A percentile compares a stretch with the other conserved stretches of the same genome.
Conservation (phyloP, 2,797 vertebrate genomes). For the Malurus leucopterus region DNA sequence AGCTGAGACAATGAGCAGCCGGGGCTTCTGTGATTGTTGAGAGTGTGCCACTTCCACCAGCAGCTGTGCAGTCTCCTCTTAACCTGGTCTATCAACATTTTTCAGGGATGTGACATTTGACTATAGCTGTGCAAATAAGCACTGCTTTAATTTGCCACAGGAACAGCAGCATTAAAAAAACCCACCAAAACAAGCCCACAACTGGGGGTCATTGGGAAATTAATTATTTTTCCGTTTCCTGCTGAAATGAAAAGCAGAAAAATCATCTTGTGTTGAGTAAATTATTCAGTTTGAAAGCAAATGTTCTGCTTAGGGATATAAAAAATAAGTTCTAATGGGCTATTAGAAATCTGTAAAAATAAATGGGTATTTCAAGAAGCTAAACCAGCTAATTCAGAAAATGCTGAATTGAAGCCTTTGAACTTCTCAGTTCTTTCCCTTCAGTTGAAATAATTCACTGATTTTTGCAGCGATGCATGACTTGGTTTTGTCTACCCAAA, state of each 20-base stretch:
- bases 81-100: not conserved
- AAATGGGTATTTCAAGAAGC: slow-evolving; percentile 28
- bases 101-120: not conserved
- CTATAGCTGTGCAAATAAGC: not conserved
- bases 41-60: not conserved
- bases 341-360: slow-evolving; percentile 43
- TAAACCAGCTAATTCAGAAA: slow-evolving; percentile 21
- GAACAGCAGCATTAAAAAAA: not conserved
- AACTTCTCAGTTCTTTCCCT: not conserved
- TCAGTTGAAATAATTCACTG: not conserved
- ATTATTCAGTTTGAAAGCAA: slow-evolving; percentile 29
- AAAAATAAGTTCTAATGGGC: not conserved
- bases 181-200: not conserved
- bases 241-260: slow-evolving; percentile 37
- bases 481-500: not conserved
- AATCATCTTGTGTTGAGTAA: slow-evolving; percentile 19
- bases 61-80: not conserved
- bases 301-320: slow-evolving; percentile 1
- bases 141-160: not conserved
- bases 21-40: not conserved
- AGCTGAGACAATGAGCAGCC: not conserved
- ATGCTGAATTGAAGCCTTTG: slow-evolving; percentile 7
- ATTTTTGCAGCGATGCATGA: not conserved
- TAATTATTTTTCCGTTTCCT: slow-evolving; percentile 1
- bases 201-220: slow-evolving; percentile 4